Conservation (phyloP, 2,888 invertebrate species). For the Xylophagus ater region DNA sequence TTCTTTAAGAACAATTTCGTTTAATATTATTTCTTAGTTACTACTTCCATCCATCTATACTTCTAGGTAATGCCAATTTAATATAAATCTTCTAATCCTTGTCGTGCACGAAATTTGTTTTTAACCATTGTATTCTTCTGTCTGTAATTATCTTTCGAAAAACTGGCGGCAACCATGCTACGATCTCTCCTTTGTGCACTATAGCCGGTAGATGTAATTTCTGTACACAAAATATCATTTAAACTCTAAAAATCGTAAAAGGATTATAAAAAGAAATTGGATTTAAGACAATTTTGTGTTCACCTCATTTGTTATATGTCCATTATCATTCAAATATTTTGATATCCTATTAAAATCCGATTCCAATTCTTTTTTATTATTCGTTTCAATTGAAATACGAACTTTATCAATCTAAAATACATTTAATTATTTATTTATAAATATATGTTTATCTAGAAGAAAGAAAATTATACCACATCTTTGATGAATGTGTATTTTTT, state of each 20-base stretch:
- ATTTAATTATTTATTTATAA: conserved; percentile 1
- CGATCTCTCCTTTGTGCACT: conserved; percentile 10
- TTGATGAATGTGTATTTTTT: conserved; percentile 49
- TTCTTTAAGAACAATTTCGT: too few relatives aligned
- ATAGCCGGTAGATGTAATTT: conserved; percentile 11
- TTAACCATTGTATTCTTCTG: too few relatives aligned
- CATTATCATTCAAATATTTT: conserved; percentile 42
- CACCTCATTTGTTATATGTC: conserved; percentile 14
- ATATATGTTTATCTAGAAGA: conserved; percentile 6
- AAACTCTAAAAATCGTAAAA: conserved; percentile 12
- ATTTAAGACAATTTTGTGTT: not conserved
- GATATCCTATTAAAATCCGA: conserved; percentile 47
- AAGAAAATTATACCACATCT: conserved; percentile 43
- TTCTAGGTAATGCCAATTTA: too few relatives aligned
- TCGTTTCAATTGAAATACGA: conserved; percentile 40
- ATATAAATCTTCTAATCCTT: conserved; percentile 15
- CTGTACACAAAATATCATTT: conserved; percentile 17
- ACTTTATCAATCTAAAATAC: conserved; percentile 38
- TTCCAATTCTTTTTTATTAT: conserved; percentile 42
- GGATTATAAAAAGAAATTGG: not conserved
- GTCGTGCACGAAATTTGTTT: conserved; percentile 3
- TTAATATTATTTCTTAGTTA: too few relatives aligned
- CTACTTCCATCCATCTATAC: too few relatives aligned
- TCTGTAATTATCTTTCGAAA: conserved; percentile 7
- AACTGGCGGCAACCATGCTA: conserved; percentile 13